A percentile compares a stretch with the other conserved stretches of the same genome.
Evolutionary conservation across 2,797 vertebrate species (phyloP).

Genomic region (Lycodopsis pacificus): DNA sequence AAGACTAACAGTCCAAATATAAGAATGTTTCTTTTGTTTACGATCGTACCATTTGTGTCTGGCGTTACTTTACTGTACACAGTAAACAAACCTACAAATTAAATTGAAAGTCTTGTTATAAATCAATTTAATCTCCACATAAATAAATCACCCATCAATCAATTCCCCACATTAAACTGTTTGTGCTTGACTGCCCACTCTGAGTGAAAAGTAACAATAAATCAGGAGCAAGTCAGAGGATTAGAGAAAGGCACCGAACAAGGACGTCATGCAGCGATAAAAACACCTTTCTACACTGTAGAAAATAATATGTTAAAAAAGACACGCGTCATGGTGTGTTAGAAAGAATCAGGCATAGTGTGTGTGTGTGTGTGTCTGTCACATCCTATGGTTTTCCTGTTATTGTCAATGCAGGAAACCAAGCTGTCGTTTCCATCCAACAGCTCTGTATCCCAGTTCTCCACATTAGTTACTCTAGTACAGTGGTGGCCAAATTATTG

Average conservation of each 20-base stretch:
- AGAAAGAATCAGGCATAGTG: constrained; percentile 20
- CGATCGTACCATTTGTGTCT: neutral
- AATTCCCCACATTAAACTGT: constrained; percentile 1
- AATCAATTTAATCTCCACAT: neutral
- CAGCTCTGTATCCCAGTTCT: constrained; percentile 35
- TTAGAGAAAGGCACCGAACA: neutral
- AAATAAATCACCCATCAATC: neutral
- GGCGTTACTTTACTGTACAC: neutral
- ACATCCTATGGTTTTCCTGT: constrained; percentile 77
- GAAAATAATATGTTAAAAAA: constrained; percentile 19
- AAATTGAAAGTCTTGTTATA: neutral
- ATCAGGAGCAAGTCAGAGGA: neutral
- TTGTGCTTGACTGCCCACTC: neutral
- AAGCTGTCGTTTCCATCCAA: constrained; percentile 35
- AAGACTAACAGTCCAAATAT: neutral
- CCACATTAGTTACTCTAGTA: constrained; percentile 1
- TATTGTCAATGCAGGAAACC: constrained; percentile 78
- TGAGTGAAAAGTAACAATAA: constrained; percentile 15
- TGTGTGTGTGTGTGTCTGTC: constrained; percentile 26
- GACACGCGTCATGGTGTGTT: constrained; percentile 18
- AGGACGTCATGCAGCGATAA: constrained; percentile 15
- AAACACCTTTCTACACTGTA: neutral
- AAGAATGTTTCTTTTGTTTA: neutral
- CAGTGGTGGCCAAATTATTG: neutral
- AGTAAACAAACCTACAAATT: neutral